Evolutionary conservation across 1,140 invertebrate genomes (phyloP).

Genomic region (Oryzaephilus surinamensis): DNA sequence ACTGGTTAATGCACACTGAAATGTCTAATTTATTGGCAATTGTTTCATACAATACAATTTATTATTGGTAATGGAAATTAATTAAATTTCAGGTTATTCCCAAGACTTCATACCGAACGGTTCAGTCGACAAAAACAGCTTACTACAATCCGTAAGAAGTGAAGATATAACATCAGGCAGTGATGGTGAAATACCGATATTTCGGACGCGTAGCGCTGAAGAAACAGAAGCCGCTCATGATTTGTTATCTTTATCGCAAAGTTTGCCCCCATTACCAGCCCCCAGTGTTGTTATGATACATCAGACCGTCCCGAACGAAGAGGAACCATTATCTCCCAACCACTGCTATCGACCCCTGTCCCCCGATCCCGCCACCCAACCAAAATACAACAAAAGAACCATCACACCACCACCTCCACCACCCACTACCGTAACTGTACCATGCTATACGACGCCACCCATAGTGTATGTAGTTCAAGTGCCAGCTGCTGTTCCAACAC

Average conservation of each 20-base stretch:
- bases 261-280: conserved; percentile 60
- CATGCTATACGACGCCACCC: conserved; percentile 25
- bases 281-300: conserved; percentile 50
- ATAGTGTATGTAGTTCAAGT: conserved; percentile 34
- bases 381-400: conserved; percentile 12
- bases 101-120: conserved; percentile 28
- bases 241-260: conserved; percentile 69
- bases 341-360: conserved; percentile 36
- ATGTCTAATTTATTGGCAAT: too few species aligned
- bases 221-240: conserved; percentile 80
- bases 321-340: conserved; percentile 32
- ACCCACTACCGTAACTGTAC: conserved; percentile 21
- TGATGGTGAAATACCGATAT: conserved; percentile 30
- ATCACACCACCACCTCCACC: conserved; percentile 17
- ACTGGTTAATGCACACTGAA: too few species aligned
- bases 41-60: too few species aligned
- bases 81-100: conserved; percentile 28
- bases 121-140: conserved; percentile 5
- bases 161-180: not conserved
- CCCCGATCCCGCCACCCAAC: conserved; percentile 27
- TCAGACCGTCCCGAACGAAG: conserved; percentile 29
- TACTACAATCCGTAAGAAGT: conserved; percentile 8
- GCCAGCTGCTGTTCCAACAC: conserved; percentile 38
- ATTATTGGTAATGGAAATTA: too few species aligned
- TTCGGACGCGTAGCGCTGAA: conserved; percentile 55